These are phyloP conservation scores for Morelia viridis DNA, from an alignment of 2,797 vertebrate genomes.

Conservation along the genomic window DNA sequence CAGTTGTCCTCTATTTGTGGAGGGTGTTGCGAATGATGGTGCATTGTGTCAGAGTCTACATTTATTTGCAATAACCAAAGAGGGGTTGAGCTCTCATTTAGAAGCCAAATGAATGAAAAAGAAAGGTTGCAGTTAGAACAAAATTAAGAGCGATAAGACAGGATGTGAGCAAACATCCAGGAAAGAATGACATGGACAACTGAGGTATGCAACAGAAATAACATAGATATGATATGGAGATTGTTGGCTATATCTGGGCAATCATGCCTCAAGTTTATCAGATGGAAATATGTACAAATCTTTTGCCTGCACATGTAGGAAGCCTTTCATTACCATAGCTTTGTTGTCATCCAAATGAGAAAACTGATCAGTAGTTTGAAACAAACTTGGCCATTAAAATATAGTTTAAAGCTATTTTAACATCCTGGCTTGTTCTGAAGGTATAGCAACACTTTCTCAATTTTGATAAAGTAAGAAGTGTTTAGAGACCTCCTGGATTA, in stretches of 20 bases:
- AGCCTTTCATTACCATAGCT: background rate
- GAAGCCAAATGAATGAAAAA: background rate
- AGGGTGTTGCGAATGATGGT: background rate
- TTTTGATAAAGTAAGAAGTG: background rate
- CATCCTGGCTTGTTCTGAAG: background rate
- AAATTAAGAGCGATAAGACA: background rate
- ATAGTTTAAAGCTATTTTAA: background rate
- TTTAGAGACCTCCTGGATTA: background rate
- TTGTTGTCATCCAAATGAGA: background rate
- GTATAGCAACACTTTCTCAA: background rate
- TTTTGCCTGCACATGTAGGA: background rate
- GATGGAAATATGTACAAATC: background rate
- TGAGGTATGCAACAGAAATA: background rate
- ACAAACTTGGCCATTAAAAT: background rate
- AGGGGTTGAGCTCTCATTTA: background rate
- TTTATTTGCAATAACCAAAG: background rate
- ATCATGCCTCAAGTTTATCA: background rate
- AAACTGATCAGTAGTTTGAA: background rate
- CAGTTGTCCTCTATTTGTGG: background rate
- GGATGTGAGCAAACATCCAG: background rate
- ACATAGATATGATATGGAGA: background rate
- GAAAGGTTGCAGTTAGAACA: background rate
- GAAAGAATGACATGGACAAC: background rate
- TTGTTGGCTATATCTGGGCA: background rate
- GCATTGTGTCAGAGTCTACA: background rate